Conservation (phyloP, 2,797 vertebrate species). For the Alca torda region DNA sequence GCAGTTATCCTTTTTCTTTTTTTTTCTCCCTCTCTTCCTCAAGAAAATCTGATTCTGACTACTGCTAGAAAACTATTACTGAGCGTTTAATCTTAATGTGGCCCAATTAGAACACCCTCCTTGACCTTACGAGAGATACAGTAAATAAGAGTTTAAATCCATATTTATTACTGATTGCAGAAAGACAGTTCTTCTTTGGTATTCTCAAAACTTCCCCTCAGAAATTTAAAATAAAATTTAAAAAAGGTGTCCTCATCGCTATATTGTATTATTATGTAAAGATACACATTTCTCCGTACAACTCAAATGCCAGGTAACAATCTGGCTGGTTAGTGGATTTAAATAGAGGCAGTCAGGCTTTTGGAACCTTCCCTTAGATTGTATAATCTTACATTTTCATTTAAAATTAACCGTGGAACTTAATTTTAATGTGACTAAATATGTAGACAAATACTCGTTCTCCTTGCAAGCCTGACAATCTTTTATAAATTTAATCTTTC, state of each 20-base stretch:
- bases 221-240: background rate
- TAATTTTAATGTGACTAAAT: background rate
- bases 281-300: background rate
- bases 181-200: background rate
- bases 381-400: background rate
- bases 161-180: background rate
- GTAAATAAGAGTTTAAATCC: background rate
- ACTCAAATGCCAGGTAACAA: background rate
- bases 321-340: background rate
- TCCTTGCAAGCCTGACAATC: background rate
- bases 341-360: background rate
- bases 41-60: background rate
- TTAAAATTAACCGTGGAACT: background rate
- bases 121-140: background rate
- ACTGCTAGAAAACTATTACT: background rate
- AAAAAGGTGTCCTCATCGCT: background rate
- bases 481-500: background rate
- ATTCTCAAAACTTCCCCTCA: background rate
- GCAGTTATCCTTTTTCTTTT: background rate
- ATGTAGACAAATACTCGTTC: background rate
- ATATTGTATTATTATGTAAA: background rate
- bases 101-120: background rate
- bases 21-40: background rate
- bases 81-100: background rate
- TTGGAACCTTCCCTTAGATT: background rate